Evolutionary conservation across 2,888 invertebrate species (phyloP).

Genomic region (Eristalis intricaria): DNA sequence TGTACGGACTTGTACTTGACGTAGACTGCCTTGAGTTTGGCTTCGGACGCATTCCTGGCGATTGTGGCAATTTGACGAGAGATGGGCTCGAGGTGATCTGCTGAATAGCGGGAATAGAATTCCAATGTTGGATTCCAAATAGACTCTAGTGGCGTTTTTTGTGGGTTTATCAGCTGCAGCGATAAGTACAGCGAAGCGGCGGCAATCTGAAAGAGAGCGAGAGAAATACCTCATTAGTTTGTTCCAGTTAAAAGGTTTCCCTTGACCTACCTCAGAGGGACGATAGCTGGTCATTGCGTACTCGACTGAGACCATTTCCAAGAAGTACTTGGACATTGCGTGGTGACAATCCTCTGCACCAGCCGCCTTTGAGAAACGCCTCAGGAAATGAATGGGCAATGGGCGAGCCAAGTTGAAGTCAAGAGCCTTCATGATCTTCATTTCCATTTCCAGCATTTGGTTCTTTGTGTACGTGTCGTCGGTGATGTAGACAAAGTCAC

Average conservation of each 20-base stretch:
- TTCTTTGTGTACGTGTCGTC: slow-evolving; percentile 91
- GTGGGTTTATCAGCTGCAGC: slow-evolving; percentile 78
- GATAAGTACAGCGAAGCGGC: slow-evolving; percentile 79
- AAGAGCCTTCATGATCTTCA: slow-evolving; percentile 87
- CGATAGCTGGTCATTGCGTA: slow-evolving; percentile 89
- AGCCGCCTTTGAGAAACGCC: slow-evolving; percentile 87
- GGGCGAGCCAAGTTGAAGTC: slow-evolving; percentile 93
- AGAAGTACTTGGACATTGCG: slow-evolving; percentile 93
- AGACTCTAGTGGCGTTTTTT: slow-evolving; percentile 79
- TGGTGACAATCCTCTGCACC: slow-evolving; percentile 86
- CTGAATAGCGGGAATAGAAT: slow-evolving; percentile 89
- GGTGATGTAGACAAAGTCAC: slow-evolving; percentile 95
- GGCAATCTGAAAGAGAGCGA: slow-evolving; percentile 76
- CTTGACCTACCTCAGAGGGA: slow-evolving; percentile 91
- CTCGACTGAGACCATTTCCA: slow-evolving; percentile 92
- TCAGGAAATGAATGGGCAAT: slow-evolving; percentile 92
- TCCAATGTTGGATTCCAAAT: slow-evolving; percentile 89
- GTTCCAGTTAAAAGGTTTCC: slow-evolving; percentile 76
- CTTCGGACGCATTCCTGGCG: slow-evolving; percentile 86
- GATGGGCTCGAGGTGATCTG: slow-evolving; percentile 86
- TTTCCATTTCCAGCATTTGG: slow-evolving; percentile 92
- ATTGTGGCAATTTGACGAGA: slow-evolving; percentile 87
- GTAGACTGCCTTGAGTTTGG: slow-evolving; percentile 87
- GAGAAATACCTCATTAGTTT: neutral
- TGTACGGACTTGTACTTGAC: slow-evolving; percentile 85